phyloP scores from a whole-genome alignment of 2,113 vertebrate genomes.

The Melanerpes formicivorus region DNA sequence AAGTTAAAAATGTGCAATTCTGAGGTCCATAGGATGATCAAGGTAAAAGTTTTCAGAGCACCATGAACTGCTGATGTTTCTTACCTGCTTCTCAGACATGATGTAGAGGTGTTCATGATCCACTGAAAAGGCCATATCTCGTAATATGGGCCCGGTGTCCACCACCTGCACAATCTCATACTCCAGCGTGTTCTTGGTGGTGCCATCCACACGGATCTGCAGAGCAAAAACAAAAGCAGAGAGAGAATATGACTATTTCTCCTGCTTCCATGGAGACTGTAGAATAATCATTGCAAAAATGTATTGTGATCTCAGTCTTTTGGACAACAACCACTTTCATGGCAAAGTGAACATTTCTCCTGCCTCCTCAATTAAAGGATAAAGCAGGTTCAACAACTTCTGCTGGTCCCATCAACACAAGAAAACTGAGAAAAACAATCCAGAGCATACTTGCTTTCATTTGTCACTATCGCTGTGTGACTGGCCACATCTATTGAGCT shows the following conservation, averaged over 20 bases:
- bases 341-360: not conserved
- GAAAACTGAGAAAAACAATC: not conserved
- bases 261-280: not conserved
- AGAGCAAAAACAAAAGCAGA: not conserved
- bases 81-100: conserved; percentile 97
- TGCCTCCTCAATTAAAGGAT: not conserved
- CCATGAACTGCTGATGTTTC: not conserved
- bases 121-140: conserved; percentile 95
- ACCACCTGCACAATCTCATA: conserved; percentile 95
- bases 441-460: not conserved
- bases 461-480: not conserved
- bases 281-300: not conserved
- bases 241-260: not conserved
- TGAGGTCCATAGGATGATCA: no score
- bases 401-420: not conserved
- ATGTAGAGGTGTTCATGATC: conserved; percentile 92
- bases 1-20: no score
- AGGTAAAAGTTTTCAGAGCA: not conserved
- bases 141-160: conserved; percentile 85
- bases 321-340: not conserved
- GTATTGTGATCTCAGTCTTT: not conserved
- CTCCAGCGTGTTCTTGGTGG: conserved; percentile 84
- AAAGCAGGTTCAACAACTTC: not conserved
- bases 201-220: conserved; percentile 93
- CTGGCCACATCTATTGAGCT: not conserved